Evolutionary conservation across 2,888 invertebrate species (phyloP).

Genomic region (Andrena haemorrhoa): DNA sequence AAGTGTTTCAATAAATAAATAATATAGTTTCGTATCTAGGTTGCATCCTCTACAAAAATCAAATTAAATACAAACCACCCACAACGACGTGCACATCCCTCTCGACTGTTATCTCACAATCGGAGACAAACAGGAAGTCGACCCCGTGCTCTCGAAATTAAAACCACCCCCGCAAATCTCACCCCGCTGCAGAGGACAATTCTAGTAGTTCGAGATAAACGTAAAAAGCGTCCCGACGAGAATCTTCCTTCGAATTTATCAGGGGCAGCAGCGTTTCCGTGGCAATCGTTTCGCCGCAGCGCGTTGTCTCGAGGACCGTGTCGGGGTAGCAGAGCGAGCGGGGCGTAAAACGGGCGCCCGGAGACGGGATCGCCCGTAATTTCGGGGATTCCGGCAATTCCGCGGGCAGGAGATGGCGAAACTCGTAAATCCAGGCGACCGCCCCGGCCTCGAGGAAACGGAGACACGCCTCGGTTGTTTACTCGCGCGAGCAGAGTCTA

Average conservation of each 20-base stretch:
- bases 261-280: not conserved
- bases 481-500: constrained; percentile 53
- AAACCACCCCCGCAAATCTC: too few relatives aligned
- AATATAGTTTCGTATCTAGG: too few relatives aligned
- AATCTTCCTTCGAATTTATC: not conserved
- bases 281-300: not conserved
- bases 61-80: too few relatives aligned
- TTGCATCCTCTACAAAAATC: too few relatives aligned
- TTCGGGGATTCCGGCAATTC: constrained; percentile 50
- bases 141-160: too few relatives aligned
- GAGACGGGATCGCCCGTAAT: constrained; percentile 34
- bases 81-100: too few relatives aligned
- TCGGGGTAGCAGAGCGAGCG: not conserved
- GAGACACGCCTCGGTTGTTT: constrained; percentile 82
- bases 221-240: too few relatives aligned
- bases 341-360: constrained; percentile 4
- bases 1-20: too few relatives aligned
- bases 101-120: too few relatives aligned
- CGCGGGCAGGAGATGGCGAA: constrained; percentile 37
- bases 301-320: not conserved
- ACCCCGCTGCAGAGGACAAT: too few relatives aligned
- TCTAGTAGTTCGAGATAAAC: too few relatives aligned
- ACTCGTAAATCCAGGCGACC: constrained; percentile 58
- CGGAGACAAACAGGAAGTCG: too few relatives aligned
- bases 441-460: constrained; percentile 78